Evolutionary conservation across 1,140 invertebrate species (phyloP).

Genomic region (Euwallacea fornicatus): DNA sequence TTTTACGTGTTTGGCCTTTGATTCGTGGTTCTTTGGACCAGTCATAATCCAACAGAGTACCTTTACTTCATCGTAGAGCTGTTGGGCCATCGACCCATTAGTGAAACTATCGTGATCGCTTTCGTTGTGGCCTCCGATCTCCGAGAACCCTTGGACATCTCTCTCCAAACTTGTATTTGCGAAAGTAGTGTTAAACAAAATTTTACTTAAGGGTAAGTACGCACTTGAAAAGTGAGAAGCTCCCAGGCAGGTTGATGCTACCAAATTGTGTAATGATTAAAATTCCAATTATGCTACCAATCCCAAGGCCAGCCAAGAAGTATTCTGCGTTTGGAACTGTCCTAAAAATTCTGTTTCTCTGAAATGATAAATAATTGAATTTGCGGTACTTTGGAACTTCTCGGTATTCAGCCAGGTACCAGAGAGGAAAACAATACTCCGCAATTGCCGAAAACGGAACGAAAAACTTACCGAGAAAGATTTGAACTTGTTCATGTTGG

Average conservation of each 20-base stretch:
- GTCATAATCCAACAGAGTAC: slow-evolving; percentile 97
- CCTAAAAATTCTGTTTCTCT: not conserved
- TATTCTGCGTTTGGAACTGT: not conserved
- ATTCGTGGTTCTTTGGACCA: slow-evolving; percentile 82
- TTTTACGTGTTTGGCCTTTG: slow-evolving; percentile 88
- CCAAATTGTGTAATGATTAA: too few relatives aligned
- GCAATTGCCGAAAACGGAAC: too few relatives aligned
- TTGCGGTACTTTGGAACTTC: too few relatives aligned
- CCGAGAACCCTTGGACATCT: not conserved
- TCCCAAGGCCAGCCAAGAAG: not conserved
- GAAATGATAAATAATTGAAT: not conserved
- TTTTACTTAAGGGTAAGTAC: too few relatives aligned
- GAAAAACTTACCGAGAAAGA: too few relatives aligned
- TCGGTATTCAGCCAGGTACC: too few relatives aligned
- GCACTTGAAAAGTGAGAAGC: too few relatives aligned
- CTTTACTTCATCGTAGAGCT: slow-evolving; percentile 56
- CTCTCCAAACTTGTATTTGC: not conserved
- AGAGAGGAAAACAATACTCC: too few relatives aligned
- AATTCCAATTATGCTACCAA: not conserved
- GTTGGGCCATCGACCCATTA: slow-evolving; percentile 1
- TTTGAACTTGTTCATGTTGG: too few relatives aligned
- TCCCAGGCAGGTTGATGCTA: too few relatives aligned
- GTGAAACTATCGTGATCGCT: not conserved
- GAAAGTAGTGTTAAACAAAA: too few relatives aligned
- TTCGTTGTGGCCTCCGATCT: not conserved